Conservation (phyloP, 2,888 invertebrate genomes). For the Pseudeuparius sepicola region DNA sequence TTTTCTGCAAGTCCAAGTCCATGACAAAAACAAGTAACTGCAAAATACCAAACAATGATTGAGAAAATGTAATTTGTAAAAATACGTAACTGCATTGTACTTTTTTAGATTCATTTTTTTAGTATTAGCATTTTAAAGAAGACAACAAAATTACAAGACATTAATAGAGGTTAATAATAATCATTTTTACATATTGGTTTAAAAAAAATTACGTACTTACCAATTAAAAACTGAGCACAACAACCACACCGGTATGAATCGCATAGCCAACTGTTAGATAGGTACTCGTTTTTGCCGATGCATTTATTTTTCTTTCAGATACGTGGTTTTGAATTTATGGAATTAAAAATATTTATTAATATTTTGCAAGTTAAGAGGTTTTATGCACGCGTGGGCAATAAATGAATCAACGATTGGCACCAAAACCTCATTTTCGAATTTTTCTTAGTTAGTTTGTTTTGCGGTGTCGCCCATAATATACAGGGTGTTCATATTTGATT, state of each 20-base stretch:
- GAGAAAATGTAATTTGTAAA: constrained; percentile 1
- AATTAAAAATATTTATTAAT: constrained; percentile 1
- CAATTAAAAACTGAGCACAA: constrained; percentile 3
- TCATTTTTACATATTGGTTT: constrained; percentile 2
- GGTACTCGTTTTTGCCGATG: constrained; percentile 3
- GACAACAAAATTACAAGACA: constrained; percentile 1
- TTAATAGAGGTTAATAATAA: constrained; percentile 2
- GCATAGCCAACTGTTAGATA: constrained; percentile 3
- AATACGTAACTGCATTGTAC: constrained; percentile 3
- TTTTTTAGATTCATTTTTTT: constrained; percentile 1
- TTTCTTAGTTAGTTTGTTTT: constrained; percentile 1
- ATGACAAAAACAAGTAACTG: constrained; percentile 1
- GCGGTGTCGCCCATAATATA: no score
- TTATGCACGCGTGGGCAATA: constrained; percentile 2
- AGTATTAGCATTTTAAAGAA: constrained; percentile 1
- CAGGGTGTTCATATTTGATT: no score
- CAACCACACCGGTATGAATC: no score
- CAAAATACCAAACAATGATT: constrained; percentile 3
- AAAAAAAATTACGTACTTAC: constrained; percentile 2
- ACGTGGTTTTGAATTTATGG: constrained; percentile 2
- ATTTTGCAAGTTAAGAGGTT: constrained; percentile 1
- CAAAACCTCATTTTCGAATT: constrained; percentile 2
- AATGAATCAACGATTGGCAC: neutral
- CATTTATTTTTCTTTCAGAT: constrained; percentile 2
- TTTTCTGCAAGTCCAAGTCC: constrained; percentile 3